These are phyloP conservation scores for Calameuta idolon DNA, from an alignment of 2,888 invertebrate genomes.

Conservation along the genomic window DNA sequence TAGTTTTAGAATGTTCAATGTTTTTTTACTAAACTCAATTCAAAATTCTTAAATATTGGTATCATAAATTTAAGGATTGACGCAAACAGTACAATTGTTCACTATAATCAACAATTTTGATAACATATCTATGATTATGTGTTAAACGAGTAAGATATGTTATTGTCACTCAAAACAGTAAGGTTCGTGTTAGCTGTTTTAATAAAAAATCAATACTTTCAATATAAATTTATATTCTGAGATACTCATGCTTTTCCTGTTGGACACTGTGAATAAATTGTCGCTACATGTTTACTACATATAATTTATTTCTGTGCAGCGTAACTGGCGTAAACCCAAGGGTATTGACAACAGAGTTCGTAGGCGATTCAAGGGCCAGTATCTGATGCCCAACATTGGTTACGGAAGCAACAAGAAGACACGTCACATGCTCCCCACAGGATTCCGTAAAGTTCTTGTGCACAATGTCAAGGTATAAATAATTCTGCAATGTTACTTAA, in stretches of 20 bases:
- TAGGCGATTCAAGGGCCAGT: slow-evolving; percentile 99
- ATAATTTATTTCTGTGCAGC: slow-evolving; percentile 68
- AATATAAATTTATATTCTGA: background rate
- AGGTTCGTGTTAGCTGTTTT: background rate
- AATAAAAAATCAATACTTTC: background rate
- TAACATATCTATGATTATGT: background rate
- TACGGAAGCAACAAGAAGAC: slow-evolving; percentile 96
- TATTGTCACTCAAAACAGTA: background rate
- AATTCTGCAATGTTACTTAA: background rate
- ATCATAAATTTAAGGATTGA: background rate
- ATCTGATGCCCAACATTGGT: slow-evolving; percentile 99
- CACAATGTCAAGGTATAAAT: slow-evolving; percentile 82
- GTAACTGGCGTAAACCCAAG: slow-evolving; percentile 99
- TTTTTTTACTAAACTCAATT: background rate
- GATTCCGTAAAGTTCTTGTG: slow-evolving; percentile 95
- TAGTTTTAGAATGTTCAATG: background rate
- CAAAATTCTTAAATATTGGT: background rate
- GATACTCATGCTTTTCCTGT: background rate
- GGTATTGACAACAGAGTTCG: slow-evolving; percentile 99
- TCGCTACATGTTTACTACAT: background rate
- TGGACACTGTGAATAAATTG: background rate
- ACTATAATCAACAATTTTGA: background rate
- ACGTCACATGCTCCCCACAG: slow-evolving; percentile 96
- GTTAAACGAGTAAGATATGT: background rate
- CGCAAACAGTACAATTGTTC: background rate